phyloP scores from a whole-genome alignment of 1,140 invertebrate genomes.

The Diprion similis region DNA sequence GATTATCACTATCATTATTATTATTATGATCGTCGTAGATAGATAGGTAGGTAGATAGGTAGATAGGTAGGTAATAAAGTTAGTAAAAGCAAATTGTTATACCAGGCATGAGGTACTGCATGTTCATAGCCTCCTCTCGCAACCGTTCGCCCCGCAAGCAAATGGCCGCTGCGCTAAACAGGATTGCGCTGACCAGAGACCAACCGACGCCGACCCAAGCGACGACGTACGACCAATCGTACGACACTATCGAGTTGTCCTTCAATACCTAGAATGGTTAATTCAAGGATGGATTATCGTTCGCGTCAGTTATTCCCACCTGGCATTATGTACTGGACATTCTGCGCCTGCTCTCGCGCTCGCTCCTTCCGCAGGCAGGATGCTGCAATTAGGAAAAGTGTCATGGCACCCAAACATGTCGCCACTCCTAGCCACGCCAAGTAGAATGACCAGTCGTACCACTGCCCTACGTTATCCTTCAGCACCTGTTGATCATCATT shows the following conservation, averaged over 20 bases:
- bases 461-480: slow-evolving; percentile 72
- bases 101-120: slow-evolving; percentile 98
- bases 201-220: slow-evolving; percentile 94
- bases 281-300: slow-evolving; percentile 1
- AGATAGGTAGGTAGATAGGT: background rate
- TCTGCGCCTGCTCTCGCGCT: slow-evolving; percentile 72
- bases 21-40: background rate
- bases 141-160: slow-evolving; percentile 91
- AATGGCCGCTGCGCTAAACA: slow-evolving; percentile 91
- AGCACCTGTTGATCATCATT: slow-evolving; percentile 65
- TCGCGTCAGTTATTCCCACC: slow-evolving; percentile 57
- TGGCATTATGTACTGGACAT: slow-evolving; percentile 90
- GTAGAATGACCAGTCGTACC: slow-evolving; percentile 86
- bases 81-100: slow-evolving; percentile 56
- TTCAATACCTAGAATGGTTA: slow-evolving; percentile 76
- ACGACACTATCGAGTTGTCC: slow-evolving; percentile 84
- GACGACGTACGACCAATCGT: slow-evolving; percentile 95
- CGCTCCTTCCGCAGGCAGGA: slow-evolving; percentile 79
- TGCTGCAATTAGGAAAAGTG: slow-evolving; percentile 81
- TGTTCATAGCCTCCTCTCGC: slow-evolving; percentile 92
- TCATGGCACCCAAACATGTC: slow-evolving; percentile 75
- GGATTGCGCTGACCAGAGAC: slow-evolving; percentile 85
- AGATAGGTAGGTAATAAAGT: slow-evolving; percentile 29
- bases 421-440: slow-evolving; percentile 82
- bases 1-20: too few relatives aligned